Evolutionary conservation across 2,888 invertebrate species (phyloP).

Genomic region (Aphidius colemani): DNA sequence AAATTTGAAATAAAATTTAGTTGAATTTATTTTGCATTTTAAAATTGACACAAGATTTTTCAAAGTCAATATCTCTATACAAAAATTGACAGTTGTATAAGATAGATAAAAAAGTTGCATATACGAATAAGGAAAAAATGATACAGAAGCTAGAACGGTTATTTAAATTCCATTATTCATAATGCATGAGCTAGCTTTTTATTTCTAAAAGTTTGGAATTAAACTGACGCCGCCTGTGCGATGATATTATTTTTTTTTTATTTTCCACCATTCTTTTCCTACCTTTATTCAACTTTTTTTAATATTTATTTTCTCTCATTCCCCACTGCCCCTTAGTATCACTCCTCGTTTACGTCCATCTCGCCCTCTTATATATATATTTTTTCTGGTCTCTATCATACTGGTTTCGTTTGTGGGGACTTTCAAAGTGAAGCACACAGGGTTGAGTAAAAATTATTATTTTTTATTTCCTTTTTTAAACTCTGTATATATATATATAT

Average conservation of each 20-base stretch:
- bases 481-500: constrained; percentile 1
- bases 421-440: neutral
- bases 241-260: constrained; percentile 39
- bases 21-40: neutral
- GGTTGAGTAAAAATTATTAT: constrained; percentile 11
- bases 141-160: constrained; percentile 34
- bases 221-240: constrained; percentile 43
- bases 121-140: neutral
- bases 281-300: constrained; percentile 24
- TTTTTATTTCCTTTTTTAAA: too few relatives aligned
- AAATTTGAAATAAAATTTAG: too few relatives aligned
- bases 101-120: neutral
- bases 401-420: constrained; percentile 19
- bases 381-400: constrained; percentile 14
- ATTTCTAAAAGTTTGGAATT: constrained; percentile 45
- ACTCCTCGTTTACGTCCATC: constrained; percentile 6
- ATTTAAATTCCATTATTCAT: constrained; percentile 57
- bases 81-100: too few relatives aligned
- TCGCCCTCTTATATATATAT: constrained; percentile 24
- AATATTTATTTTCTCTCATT: constrained; percentile 25
- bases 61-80: too few relatives aligned
- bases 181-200: constrained; percentile 52
- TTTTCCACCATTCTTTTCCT: constrained; percentile 26
- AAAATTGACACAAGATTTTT: neutral
- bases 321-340: constrained; percentile 22